Evolutionary conservation across 2,797 vertebrate species (phyloP).

Genomic region (Trachurus trachurus): DNA sequence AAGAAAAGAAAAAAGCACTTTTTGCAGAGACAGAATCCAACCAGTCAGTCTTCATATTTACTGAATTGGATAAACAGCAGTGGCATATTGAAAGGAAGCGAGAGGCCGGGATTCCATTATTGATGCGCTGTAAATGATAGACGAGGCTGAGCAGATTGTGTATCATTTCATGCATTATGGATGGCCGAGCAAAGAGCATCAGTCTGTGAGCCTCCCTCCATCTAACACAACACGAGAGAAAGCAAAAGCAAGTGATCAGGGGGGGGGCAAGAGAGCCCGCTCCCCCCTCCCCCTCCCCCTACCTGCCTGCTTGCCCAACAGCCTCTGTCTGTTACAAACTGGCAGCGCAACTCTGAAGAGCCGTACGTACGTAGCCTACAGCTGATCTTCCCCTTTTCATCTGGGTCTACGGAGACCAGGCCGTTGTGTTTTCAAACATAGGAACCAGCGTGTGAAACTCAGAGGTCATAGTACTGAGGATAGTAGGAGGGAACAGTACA

Average conservation of each 20-base stretch:
- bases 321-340: conserved; percentile 56
- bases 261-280: conserved; percentile 36
- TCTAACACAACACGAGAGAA: conserved; percentile 56
- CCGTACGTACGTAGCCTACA: conserved; percentile 13
- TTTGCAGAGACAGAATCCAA: conserved; percentile 25
- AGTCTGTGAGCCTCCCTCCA: conserved; percentile 63
- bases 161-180: conserved; percentile 87
- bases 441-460: conserved; percentile 47
- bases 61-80: conserved; percentile 55
- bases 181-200: conserved; percentile 76
- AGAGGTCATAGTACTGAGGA: conserved; percentile 32
- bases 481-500: conserved; percentile 11
- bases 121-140: conserved; percentile 89
- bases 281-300: conserved; percentile 48
- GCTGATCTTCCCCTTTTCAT: conserved; percentile 30
- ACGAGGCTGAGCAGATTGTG: conserved; percentile 89
- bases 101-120: conserved; percentile 83
- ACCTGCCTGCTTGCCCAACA: conserved; percentile 22
- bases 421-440: conserved; percentile 19
- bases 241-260: conserved; percentile 59
- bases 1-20: background rate
- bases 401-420: background rate
- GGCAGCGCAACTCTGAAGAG: conserved; percentile 39
- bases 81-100: conserved; percentile 73
- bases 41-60: conserved; percentile 24